Conservation (phyloP, 2,888 invertebrate genomes). For the Andrena flavipes region DNA sequence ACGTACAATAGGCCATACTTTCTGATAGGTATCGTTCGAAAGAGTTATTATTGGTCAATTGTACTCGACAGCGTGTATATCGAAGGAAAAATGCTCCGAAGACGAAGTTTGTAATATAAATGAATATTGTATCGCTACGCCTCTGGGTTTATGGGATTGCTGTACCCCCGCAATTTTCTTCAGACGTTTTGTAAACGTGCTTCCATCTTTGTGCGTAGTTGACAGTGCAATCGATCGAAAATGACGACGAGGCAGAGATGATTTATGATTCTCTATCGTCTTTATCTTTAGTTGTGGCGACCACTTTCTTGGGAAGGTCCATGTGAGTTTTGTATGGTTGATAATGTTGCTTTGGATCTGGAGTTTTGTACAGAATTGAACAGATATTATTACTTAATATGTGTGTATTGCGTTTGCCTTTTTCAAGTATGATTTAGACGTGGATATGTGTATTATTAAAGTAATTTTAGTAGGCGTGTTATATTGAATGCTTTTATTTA, state of each 20-base stretch:
- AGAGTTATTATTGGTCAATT: conserved; percentile 4
- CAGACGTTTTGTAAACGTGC: background rate
- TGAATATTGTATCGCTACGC: background rate
- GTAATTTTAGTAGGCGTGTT: too few relatives aligned
- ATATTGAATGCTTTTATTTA: too few relatives aligned
- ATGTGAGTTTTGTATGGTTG: background rate
- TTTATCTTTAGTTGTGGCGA: background rate
- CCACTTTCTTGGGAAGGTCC: background rate
- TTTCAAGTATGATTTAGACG: too few relatives aligned
- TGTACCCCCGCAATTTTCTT: background rate
- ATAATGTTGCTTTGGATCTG: too few relatives aligned
- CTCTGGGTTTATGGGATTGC: background rate
- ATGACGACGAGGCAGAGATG: background rate
- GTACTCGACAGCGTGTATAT: conserved; percentile 1
- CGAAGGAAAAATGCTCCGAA: background rate
- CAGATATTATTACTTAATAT: too few relatives aligned
- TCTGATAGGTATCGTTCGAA: background rate
- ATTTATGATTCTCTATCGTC: background rate
- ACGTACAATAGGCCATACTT: background rate
- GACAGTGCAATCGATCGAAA: background rate
- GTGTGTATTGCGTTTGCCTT: too few relatives aligned
- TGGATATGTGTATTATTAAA: too few relatives aligned
- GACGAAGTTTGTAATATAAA: background rate
- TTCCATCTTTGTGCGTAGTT: background rate
- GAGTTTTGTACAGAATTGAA: too few relatives aligned